Percentiles rank a stretch among this genome's conserved stretches.
phyloP scores from a whole-genome alignment of 2,888 invertebrate species.

The Diadegma fenestrale region DNA sequence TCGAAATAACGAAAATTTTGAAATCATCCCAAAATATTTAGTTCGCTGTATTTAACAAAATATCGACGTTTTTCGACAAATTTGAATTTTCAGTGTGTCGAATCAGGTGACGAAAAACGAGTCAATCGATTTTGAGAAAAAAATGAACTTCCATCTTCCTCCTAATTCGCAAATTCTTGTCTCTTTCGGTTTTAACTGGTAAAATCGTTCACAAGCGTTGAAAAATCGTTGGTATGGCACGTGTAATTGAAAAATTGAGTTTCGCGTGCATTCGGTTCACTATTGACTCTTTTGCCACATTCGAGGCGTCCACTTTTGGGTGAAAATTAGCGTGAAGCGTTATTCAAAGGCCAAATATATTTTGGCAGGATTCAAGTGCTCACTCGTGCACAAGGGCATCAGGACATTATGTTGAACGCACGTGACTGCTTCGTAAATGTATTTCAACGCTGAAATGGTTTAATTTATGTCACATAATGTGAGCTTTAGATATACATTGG shows the following conservation, averaged over 20 bases:
- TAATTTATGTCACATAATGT: slow-evolving; percentile 29
- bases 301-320: background rate
- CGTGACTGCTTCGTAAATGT: background rate
- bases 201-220: background rate
- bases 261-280: background rate
- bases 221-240: background rate
- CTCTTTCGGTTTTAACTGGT: background rate
- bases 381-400: slow-evolving; percentile 34
- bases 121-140: background rate
- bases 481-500: slow-evolving; percentile 13
- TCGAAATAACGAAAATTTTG: too few species aligned
- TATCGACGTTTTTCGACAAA: too few species aligned
- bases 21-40: too few species aligned
- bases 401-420: slow-evolving; percentile 30
- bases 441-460: background rate
- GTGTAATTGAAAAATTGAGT: slow-evolving; percentile 12
- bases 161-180: background rate
- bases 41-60: too few species aligned
- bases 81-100: too few species aligned
- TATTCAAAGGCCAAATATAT: slow-evolving; percentile 55
- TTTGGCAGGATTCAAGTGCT: slow-evolving; percentile 45
- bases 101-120: background rate
- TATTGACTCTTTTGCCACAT: background rate
- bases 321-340: slow-evolving; percentile 20
- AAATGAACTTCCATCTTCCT: background rate